Evolutionary conservation across 2,113 vertebrate genomes (phyloP), one percentile per base, ranked within the genome.

Genomic region (Phasianus colchicus): DNA sequence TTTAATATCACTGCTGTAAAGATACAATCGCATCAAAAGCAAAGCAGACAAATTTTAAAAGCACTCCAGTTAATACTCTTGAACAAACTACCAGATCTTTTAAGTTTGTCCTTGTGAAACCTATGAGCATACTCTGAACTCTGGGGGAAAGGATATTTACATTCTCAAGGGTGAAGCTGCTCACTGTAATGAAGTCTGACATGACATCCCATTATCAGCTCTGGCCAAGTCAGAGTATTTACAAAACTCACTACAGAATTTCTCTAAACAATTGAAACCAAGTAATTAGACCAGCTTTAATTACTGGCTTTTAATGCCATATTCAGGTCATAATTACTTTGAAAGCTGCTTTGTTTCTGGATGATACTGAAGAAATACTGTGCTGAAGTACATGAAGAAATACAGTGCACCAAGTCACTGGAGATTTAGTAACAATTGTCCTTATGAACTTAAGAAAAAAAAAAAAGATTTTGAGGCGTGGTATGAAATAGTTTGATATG

Each of bases 201-300:
- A 29, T 30, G 45, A 14, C 65, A 81, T 66, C 69, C 84, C 34
- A 73, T 76, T 83, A 86, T 20, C 43, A 78, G 73, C 69, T 69
- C 52, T 32, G 42, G 72, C 52, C 91, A 90, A 97, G 65, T 36
- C 79, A 34, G 73, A 89, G 61, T 65, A 83, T 81, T 95, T 94
- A 83, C 70, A 91, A 95, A 91, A 91, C 80, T 63, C 25, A 57
- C 43, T 58, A 36, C n/a, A 66, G 18, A 89, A 93, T 95, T 90
- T 63, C 73, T 84, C 57, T 30, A 34, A 27, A 92, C 74, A 94
- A 94, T 6, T 90, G 71, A 65, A 86, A 73, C 8, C 2, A 61
- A 90, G 81, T 76, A 95, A 88, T 94, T 95, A 94, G 74, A 90
- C 29, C 43, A 70, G 65, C 54, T 91, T 78, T 96, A 95, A 88